These are phyloP conservation scores for Oreochromis aureus DNA, from an alignment of 2,113 vertebrate genomes.

Conservation along the genomic window DNA sequence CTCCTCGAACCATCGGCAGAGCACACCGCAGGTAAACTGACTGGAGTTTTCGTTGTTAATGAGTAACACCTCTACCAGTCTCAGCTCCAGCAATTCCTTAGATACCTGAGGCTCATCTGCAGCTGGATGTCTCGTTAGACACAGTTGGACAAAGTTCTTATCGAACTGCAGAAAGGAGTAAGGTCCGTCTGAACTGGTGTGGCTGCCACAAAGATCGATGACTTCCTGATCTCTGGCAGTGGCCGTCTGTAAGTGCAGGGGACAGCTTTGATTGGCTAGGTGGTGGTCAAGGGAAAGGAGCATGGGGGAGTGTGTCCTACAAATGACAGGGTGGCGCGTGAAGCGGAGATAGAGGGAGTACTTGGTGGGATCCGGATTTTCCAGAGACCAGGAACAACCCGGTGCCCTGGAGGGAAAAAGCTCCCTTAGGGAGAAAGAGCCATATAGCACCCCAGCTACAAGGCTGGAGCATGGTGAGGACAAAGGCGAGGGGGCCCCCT, in stretches of 20 bases:
- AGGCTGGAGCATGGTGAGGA: conserved; percentile 86
- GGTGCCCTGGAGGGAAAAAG: conserved; percentile 88
- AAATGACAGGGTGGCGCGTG: conserved; percentile 87
- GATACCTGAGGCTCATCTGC: conserved; percentile 61
- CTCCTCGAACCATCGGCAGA: conserved; percentile 97
- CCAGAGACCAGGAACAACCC: conserved; percentile 97
- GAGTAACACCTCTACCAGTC: conserved; percentile 91
- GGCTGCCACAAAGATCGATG: conserved; percentile 80
- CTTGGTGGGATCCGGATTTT: conserved; percentile 98
- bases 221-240: conserved; percentile 71
- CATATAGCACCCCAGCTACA: conserved; percentile 95
- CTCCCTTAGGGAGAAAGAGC: conserved; percentile 97
- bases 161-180: conserved; percentile 94
- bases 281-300: conserved; percentile 95
- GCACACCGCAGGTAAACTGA: conserved; percentile 93
- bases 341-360: conserved; percentile 97
- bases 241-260: conserved; percentile 60
- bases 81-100: conserved; percentile 82
- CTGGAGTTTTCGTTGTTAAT: conserved; percentile 99
- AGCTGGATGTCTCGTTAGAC: conserved; percentile 70
- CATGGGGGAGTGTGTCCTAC: conserved; percentile 86
- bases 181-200: conserved; percentile 61
- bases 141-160: conserved; percentile 97
- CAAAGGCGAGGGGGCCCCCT: conserved; percentile 51
- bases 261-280: conserved; percentile 91